Percentiles rank a stretch among this genome's conserved stretches.
Conservation (phyloP, 2,113 vertebrate genomes). For the Cyprinodon tularosa region DNA sequence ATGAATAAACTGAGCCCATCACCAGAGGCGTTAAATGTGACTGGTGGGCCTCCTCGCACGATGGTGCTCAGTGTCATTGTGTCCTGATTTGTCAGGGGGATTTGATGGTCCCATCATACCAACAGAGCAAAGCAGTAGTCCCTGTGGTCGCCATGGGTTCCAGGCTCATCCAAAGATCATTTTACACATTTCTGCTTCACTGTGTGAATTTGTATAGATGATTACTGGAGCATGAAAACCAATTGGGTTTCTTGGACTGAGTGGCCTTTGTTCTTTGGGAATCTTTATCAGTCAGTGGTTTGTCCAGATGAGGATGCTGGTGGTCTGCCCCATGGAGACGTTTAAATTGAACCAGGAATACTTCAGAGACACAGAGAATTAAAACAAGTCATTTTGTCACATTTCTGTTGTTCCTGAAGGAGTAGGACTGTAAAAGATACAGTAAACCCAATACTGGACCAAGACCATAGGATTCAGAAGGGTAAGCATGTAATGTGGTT, state of each 20-base stretch:
- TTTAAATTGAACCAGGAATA: no score
- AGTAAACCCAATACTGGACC: no score
- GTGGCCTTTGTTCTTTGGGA: not conserved
- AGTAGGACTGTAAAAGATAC: no score
- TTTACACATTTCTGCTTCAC: slow-evolving; percentile 1
- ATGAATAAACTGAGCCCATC: slow-evolving; percentile 70
- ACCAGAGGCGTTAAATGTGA: slow-evolving; percentile 63
- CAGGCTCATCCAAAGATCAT: slow-evolving; percentile 24
- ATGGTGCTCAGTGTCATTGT: not conserved
- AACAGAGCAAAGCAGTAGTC: slow-evolving; percentile 16
- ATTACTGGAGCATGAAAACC: not conserved
- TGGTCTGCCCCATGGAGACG: no score
- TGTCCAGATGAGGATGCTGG: no score
- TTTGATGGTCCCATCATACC: slow-evolving; percentile 15
- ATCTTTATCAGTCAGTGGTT: not conserved
- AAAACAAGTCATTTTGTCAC: no score
- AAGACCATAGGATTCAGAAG: no score
- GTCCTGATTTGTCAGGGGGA: slow-evolving; percentile 33
- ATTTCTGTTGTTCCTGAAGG: no score
- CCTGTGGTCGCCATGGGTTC: slow-evolving; percentile 20
- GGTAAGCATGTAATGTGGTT: no score
- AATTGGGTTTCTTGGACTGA: not conserved
- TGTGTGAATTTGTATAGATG: not conserved
- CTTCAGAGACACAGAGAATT: no score
- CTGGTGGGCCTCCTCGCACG: slow-evolving; percentile 47